These are phyloP conservation scores for Tachysurus fulvidraco DNA, from an alignment of 2,113 vertebrate genomes.

Conservation along the genomic window DNA sequence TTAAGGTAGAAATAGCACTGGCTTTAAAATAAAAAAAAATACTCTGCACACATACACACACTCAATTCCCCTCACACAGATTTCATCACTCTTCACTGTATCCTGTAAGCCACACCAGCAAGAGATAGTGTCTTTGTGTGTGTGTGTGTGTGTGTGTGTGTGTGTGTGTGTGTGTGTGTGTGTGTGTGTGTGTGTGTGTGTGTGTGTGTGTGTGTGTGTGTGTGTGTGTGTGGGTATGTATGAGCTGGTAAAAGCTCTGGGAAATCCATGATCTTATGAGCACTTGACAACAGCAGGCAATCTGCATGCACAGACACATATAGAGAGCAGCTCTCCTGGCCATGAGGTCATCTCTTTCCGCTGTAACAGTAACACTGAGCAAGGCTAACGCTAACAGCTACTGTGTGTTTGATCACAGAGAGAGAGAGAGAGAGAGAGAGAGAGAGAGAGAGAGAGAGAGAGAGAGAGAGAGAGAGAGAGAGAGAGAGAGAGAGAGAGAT, in stretches of 20 bases:
- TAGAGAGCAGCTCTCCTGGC: neutral
- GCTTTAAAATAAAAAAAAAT: neutral
- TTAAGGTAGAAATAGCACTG: too few relatives aligned
- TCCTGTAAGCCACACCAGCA: neutral
- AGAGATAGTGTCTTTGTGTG: neutral
- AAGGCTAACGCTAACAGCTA: neutral
- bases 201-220: slow-evolving; percentile 2
- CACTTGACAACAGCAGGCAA: slow-evolving; percentile 20
- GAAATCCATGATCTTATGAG: slow-evolving; percentile 41
- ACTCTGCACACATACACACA: neutral
- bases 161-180: neutral
- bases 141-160: neutral
- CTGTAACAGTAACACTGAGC: neutral
- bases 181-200: neutral
- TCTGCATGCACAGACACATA: neutral
- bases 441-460: neutral
- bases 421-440: neutral
- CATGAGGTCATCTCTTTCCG: slow-evolving; percentile 22
- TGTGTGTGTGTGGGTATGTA: neutral
- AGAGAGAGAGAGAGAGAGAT: neutral
- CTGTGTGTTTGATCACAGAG: neutral
- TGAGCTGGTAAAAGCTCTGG: neutral
- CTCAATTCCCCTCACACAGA: neutral
- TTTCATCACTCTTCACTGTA: neutral
- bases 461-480: neutral